Evolutionary conservation across 2,888 invertebrate species (phyloP).

Genomic region (Tipula vernalis): DNA sequence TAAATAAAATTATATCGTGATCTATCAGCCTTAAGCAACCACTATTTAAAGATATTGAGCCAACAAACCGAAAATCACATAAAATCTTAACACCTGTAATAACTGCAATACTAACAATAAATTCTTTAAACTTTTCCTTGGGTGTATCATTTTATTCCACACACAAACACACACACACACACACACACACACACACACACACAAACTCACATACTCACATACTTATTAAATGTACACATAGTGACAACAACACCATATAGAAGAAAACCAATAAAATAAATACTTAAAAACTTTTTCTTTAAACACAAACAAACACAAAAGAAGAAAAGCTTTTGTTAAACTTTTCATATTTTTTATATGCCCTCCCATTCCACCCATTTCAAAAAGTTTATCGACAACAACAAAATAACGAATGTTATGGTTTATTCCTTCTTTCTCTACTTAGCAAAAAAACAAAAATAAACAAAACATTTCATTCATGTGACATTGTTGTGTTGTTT

Average conservation of each 20-base stretch:
- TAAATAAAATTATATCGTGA: no score
- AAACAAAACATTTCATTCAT: background rate
- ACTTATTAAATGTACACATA: background rate
- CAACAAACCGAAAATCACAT: background rate
- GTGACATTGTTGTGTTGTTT: background rate
- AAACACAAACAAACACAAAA: background rate
- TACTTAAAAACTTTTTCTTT: background rate
- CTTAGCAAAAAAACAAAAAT: background rate
- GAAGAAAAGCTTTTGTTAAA: background rate
- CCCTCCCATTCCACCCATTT: background rate
- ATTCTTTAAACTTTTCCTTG: background rate
- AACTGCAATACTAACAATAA: background rate
- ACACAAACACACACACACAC: background rate
- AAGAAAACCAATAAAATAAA: constrained; percentile 4
- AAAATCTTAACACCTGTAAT: background rate
- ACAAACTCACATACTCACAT: background rate
- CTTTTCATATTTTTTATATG: background rate
- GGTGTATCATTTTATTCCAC: background rate
- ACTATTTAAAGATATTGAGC: background rate
- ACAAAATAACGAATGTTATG: background rate
- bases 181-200: background rate
- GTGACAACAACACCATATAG: background rate
- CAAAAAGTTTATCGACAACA: background rate
- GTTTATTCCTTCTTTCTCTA: background rate
- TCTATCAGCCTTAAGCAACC: background rate